Evolutionary conservation across 2,888 invertebrate genomes (phyloP), one percentile per base, ranked within the genome.

Genomic region (Leucophenga maculata): DNA sequence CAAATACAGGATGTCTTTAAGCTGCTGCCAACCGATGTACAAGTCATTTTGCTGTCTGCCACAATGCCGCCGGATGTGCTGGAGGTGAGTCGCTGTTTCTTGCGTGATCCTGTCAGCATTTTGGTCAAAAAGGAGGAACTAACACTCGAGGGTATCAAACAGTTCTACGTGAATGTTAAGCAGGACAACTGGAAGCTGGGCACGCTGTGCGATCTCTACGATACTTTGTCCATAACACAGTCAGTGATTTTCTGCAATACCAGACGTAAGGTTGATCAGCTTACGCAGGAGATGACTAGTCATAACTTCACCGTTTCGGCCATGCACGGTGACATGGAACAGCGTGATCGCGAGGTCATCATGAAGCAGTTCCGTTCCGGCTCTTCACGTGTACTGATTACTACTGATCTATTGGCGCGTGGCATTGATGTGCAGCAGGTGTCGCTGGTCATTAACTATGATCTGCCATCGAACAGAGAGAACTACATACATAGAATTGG

Each of bases 241-340:
- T 98, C 99, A 83, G 99, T 99, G 70, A 99, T 99, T 88, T 99
- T 99, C 92, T 99, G 99, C 89, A 99, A 99, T 90, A 99, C 99
- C 72, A 94, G 99, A 80, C 97, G 99, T 90, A 99, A 26, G 26
- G 26, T 26, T 3, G 26, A 26, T 26, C 26, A 91, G 90, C 9
- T 90, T 94, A 90, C 98, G 94, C 87, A 95, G 90, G 99, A 26
- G 26, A 26, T 26, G 26, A 26, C 26, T 4, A 26, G 99, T 91
- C 26, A 26, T 4, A 26, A 26, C 4, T 26, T 26, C 26, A 26
- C 26, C 26, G 26, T 26, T 26, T 16, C 95, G 95, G 92, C 92
- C 94, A 3, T 93, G 93, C 14, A 92, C 94, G 65, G 95, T 95
- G 0, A 92, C 92, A 70, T 94, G 95, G 88, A 92, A 14, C 98